phyloP scores from a whole-genome alignment of 1,140 invertebrate species.

The Cyrtorhinus lividipennis region DNA sequence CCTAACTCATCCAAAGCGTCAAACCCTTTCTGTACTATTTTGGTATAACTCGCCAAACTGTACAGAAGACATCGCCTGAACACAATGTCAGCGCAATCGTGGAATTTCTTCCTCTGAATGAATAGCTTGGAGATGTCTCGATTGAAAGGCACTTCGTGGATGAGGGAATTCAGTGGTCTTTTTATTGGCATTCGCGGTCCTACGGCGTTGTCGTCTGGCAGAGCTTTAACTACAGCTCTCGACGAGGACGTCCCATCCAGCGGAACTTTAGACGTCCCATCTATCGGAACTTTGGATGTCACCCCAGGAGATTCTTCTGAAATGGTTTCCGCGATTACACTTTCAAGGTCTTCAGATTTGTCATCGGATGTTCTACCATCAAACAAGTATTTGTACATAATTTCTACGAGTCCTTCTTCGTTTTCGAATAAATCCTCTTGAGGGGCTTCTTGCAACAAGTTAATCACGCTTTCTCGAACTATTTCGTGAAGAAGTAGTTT shows the following conservation, averaged over 20 bases:
- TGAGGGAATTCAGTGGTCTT: not conserved
- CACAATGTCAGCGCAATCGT: not conserved
- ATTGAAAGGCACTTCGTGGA: not conserved
- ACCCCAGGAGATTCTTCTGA: not conserved
- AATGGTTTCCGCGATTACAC: not conserved
- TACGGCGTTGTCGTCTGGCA: not conserved
- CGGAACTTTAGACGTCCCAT: no score
- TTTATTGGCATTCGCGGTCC: not conserved
- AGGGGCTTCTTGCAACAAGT: not conserved
- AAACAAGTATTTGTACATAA: not conserved
- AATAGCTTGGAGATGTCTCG: not conserved
- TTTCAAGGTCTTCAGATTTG: not conserved
- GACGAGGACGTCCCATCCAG: not conserved
- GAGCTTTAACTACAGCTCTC: not conserved
- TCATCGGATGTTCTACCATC: not conserved
- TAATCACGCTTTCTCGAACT: not conserved
- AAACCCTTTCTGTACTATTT: not conserved
- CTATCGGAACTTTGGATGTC: not conserved
- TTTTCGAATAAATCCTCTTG: not conserved
- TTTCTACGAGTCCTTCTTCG: not conserved
- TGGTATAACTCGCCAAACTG: slow-evolving; percentile 1
- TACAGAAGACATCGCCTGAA: not conserved
- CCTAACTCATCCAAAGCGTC: not conserved
- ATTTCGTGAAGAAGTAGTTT: not conserved
- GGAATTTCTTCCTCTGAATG: slow-evolving; percentile 1